Percentiles rank a stretch among this genome's conserved stretches.
phyloP scores from a whole-genome alignment of 2,797 vertebrate genomes.

The Acanthornis magna region DNA sequence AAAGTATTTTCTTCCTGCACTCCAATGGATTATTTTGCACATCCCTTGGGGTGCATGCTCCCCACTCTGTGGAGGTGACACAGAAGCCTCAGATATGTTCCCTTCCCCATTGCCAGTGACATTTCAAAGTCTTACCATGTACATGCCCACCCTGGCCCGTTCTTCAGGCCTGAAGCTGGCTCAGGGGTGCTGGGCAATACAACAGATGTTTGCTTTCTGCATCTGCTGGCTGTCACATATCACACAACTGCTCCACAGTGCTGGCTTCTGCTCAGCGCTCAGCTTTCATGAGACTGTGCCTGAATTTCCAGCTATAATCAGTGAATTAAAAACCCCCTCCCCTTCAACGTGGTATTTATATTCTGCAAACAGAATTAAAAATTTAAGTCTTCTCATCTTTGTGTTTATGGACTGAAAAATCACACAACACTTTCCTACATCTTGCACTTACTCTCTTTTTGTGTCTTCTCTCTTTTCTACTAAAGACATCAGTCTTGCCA shows the following conservation, averaged over 20 bases:
- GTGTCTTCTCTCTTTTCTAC: not conserved
- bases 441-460: not conserved
- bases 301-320: not conserved
- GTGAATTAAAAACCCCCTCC: not conserved
- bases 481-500: not conserved
- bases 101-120: not conserved
- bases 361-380: not conserved
- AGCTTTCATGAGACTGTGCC: not conserved
- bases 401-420: not conserved
- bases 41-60: not conserved
- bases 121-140: not conserved
- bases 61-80: not conserved
- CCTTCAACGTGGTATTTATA: not conserved
- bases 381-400: not conserved
- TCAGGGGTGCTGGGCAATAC: not conserved
- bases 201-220: not conserved
- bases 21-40: not conserved
- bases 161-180: not conserved
- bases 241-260: not conserved
- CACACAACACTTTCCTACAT: not conserved
- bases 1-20: not conserved
- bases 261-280: not conserved
- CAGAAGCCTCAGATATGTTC: not conserved
- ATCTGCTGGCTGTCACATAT: not conserved
- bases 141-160: not conserved